Evolutionary conservation across 2,888 invertebrate species (phyloP), one percentile per base, ranked within the genome.

Genomic region (Abscondita cerata): DNA sequence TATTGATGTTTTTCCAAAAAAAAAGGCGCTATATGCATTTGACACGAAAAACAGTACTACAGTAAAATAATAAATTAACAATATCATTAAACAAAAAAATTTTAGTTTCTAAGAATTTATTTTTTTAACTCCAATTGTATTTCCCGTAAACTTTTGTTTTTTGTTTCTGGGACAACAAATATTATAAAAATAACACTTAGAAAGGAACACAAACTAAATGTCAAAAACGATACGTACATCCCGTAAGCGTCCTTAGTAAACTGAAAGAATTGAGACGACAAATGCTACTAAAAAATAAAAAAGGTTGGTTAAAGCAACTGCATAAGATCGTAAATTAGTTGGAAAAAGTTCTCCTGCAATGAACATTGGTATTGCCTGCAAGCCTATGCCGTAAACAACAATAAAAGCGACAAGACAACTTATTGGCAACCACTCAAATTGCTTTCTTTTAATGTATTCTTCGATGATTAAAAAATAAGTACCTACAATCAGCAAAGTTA

Each of bases 121-220:
- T n/a, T n/a, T n/a, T n/a, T n/a, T n/a, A n/a, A n/a, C n/a, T 86
- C 83, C 15, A 85, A 84, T 74, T 90, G 89, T 70, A 90, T 90
- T 72, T 86, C 85, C 51, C 87, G 83, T 72, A 90, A 83, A 1
- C 88, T 88, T 72, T 88, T 89, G 57, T 89, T 89, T 76, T 88
- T 89, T 1, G 89, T 89, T 79, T 90, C 90, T 0, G 89, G 89
- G 13, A 89, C 83, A 67, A 84, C 78, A 15, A 84, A 76, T 50
- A 83, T 69, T 72, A 89, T 86, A 76, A 86, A 88, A 64, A 85
- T 77, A 52, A 89, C 79, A 0, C 89, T 88, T 55, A 87, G 61
- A 20, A 86, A 75, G 11, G 87, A 87, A 73, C 84, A 86, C n/a
- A 81, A 73, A 0, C 85, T 82, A 76, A 89, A 90, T 69, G 85